Evolutionary conservation across 2,113 vertebrate genomes (phyloP).

Genomic region (Genyomyrus donnyi): DNA sequence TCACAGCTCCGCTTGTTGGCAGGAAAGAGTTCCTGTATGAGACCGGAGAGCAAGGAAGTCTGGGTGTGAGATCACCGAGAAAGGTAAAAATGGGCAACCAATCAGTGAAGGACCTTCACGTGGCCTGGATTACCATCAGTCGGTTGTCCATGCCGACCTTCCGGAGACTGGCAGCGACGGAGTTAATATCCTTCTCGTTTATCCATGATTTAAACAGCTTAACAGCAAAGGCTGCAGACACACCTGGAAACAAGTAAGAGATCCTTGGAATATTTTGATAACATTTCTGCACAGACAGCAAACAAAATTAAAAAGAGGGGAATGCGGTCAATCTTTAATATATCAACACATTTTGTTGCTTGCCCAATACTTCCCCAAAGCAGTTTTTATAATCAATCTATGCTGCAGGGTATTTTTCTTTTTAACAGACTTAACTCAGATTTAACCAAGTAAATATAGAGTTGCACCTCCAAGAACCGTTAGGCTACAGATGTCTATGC

Average conservation of each 20-base stretch:
- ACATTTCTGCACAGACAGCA: conserved; percentile 1
- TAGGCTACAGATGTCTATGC: neutral
- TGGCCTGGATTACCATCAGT: conserved; percentile 71
- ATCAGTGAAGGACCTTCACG: neutral
- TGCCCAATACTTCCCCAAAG: neutral
- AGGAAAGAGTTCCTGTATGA: conserved; percentile 86
- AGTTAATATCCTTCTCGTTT: conserved; percentile 96
- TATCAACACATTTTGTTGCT: neutral
- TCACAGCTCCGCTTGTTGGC: conserved; percentile 97
- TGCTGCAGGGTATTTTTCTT: neutral
- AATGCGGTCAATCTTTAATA: neutral
- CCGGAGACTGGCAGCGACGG: conserved; percentile 84
- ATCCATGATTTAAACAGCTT: conserved; percentile 99
- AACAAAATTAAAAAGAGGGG: neutral
- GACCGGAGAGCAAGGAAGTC: neutral
- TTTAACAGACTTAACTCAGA: neutral
- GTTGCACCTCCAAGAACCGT: neutral
- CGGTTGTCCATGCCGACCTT: conserved; percentile 98
- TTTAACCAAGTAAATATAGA: neutral
- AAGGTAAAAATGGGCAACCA: neutral
- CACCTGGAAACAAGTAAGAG: conserved; percentile 58
- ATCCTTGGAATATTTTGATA: neutral
- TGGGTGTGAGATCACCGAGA: neutral
- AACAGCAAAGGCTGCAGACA: conserved; percentile 95
- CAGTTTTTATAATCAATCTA: neutral